These are phyloP conservation scores for Chiloscyllium punctatum DNA, from an alignment of 2,797 vertebrate genomes.

Conservation along the genomic window DNA sequence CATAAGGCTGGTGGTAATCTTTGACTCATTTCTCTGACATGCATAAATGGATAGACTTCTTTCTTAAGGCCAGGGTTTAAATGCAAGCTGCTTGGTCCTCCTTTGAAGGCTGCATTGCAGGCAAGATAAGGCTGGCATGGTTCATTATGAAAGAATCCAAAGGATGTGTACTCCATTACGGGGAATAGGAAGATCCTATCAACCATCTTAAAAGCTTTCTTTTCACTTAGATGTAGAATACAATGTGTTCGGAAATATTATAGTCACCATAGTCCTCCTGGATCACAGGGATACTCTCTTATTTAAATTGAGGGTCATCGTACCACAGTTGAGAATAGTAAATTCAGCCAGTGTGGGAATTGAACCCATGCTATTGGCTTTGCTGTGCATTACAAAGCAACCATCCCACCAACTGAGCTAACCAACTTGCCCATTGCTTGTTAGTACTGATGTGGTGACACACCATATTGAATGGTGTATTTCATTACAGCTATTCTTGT, in stretches of 20 bases:
- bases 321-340: too few species aligned
- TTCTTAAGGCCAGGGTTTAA: neutral
- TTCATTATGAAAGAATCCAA: neutral
- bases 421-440: too few species aligned
- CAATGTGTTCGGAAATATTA: too few species aligned
- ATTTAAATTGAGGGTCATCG: too few species aligned
- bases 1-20: neutral
- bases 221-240: neutral
- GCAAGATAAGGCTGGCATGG: neutral
- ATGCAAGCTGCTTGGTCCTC: neutral
- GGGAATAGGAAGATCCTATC: neutral
- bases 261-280: too few species aligned
- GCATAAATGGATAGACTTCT: neutral
- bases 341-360: too few species aligned
- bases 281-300: too few species aligned
- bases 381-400: too few species aligned
- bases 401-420: too few species aligned
- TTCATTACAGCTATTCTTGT: neutral
- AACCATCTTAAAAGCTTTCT: neutral
- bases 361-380: too few species aligned
- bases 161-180: neutral
- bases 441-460: neutral
- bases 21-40: neutral
- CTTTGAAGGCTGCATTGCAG: neutral
- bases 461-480: neutral